phyloP scores from a whole-genome alignment of 2,888 invertebrate species.

The Stenotaenia linearis region DNA sequence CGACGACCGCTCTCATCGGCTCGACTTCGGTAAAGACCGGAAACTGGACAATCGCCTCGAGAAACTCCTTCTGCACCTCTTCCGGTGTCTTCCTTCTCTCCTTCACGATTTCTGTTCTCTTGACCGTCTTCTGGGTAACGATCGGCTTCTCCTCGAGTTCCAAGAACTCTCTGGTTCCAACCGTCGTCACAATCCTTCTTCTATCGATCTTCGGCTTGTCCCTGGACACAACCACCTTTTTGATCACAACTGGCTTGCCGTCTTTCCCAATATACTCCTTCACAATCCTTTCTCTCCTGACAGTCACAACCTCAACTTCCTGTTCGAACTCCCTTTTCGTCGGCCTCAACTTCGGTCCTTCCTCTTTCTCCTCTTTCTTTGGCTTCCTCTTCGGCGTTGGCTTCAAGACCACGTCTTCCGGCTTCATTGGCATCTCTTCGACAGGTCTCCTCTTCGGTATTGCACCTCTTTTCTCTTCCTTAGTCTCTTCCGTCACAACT shows the following conservation, averaged over 20 bases:
- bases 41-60: no score
- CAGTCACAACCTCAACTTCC: background rate
- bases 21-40: no score
- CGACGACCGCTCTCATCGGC: background rate
- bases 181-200: background rate
- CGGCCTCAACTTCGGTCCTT: background rate
- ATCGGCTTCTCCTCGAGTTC: background rate
- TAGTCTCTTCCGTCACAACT: background rate
- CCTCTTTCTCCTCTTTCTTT: slow-evolving; percentile 13
- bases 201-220: background rate
- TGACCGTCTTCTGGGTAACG: background rate
- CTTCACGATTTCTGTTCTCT: background rate
- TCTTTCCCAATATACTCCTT: background rate
- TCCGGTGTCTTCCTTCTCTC: background rate
- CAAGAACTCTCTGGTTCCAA: background rate
- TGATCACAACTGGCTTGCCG: background rate
- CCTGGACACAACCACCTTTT: background rate
- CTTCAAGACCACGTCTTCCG: background rate
- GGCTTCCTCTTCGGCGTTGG: background rate
- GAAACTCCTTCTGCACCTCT: slow-evolving; percentile 21
- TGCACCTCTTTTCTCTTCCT: slow-evolving; percentile 11
- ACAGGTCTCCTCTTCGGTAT: background rate
- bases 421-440: background rate
- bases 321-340: background rate
- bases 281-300: background rate